Evolutionary conservation across 2,888 invertebrate species (phyloP).

Genomic region (Furcula furcula): DNA sequence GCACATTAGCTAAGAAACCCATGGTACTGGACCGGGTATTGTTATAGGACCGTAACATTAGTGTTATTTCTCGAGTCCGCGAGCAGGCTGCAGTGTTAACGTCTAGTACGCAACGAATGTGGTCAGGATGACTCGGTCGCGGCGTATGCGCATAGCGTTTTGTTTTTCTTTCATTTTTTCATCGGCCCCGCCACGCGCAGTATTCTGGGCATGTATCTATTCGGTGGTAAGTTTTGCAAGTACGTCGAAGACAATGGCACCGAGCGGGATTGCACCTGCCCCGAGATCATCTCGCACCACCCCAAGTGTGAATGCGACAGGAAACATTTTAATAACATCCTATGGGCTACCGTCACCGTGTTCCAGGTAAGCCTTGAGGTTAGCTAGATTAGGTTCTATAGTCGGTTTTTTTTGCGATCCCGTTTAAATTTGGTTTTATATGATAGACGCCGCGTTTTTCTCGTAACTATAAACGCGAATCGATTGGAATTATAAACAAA

Average conservation of each 20-base stretch:
- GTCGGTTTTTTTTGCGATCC: conserved; percentile 77
- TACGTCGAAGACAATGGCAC: conserved; percentile 92
- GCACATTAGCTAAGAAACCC: conserved; percentile 22
- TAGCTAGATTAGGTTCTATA: conserved; percentile 63
- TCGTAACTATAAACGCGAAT: conserved; percentile 45
- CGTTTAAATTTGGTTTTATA: conserved; percentile 62
- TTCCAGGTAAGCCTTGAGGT: conserved; percentile 92
- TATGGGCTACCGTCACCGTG: conserved; percentile 98
- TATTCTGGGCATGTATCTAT: conserved; percentile 99
- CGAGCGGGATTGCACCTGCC: conserved; percentile 95
- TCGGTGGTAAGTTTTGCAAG: conserved; percentile 99
- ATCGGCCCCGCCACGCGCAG: conserved; percentile 84
- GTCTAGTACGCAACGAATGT: conserved; percentile 57
- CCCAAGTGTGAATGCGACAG: conserved; percentile 97
- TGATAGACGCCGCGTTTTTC: conserved; percentile 63
- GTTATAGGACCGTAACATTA: conserved; percentile 41
- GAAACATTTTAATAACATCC: conserved; percentile 99
- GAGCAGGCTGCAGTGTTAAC: conserved; percentile 66
- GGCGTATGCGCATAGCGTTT: conserved; percentile 78
- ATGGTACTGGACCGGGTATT: too few relatives aligned
- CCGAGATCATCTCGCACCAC: conserved; percentile 93
- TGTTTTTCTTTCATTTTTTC: conserved; percentile 79
- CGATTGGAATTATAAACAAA: conserved; percentile 20
- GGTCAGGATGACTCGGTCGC: conserved; percentile 67
- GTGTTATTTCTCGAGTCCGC: conserved; percentile 38